Evolutionary conservation across 2,888 invertebrate species (phyloP).

Genomic region (Tenthredo notha): DNA sequence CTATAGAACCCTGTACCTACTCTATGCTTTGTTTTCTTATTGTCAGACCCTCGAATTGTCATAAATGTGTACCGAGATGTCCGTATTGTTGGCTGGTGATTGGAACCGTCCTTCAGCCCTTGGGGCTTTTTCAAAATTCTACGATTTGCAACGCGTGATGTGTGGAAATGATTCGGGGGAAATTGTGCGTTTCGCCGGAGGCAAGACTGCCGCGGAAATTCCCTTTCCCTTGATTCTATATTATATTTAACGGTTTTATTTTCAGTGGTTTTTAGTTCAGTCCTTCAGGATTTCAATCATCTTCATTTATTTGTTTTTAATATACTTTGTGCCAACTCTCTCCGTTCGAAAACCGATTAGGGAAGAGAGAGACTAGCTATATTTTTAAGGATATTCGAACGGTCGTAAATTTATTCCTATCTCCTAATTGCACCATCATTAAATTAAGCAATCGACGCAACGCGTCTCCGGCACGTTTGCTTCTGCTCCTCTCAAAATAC

Average conservation of each 20-base stretch:
- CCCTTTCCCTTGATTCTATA: not conserved
- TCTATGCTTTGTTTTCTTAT: not conserved
- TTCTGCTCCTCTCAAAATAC: not conserved
- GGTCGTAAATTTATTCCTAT: not conserved
- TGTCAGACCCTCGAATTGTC: not conserved
- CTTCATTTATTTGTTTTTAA: not conserved
- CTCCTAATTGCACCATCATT: constrained; percentile 28
- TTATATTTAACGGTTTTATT: constrained; percentile 14
- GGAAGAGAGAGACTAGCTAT: not conserved
- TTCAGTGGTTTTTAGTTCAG: not conserved
- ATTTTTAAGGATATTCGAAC: not conserved
- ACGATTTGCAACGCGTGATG: constrained; percentile 36
- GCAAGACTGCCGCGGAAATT: not conserved
- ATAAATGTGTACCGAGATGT: not conserved
- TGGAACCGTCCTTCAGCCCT: constrained; percentile 38
- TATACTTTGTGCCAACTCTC: not conserved
- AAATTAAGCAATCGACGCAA: constrained; percentile 27
- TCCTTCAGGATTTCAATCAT: not conserved
- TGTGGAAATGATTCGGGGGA: constrained; percentile 42
- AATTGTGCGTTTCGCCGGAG: constrained; percentile 47
- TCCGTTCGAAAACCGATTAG: not conserved
- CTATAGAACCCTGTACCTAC: too few relatives aligned
- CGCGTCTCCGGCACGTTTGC: not conserved
- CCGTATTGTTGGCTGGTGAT: constrained; percentile 44
- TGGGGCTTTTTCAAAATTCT: constrained; percentile 43